Conservation (phyloP, 2,888 invertebrate genomes). For the Phorcus lineatus region DNA sequence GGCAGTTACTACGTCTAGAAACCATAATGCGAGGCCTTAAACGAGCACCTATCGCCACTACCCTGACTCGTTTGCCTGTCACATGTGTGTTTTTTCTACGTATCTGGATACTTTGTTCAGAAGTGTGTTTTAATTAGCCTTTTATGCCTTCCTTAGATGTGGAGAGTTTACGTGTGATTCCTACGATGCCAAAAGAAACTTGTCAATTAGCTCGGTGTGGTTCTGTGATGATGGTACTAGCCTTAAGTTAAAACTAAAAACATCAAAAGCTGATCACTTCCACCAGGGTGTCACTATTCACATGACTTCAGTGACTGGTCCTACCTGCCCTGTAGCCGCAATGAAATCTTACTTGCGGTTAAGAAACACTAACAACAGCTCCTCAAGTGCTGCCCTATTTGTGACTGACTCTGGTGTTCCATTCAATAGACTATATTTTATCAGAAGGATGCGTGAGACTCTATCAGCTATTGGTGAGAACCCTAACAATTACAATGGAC, state of each 20-base stretch:
- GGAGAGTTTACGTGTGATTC: constrained; percentile 26
- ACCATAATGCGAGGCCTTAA: constrained; percentile 22
- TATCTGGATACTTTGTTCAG: constrained; percentile 5
- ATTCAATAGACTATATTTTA: not conserved
- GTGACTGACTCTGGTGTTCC: not conserved
- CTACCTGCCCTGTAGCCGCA: constrained; percentile 26
- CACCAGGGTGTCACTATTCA: not conserved
- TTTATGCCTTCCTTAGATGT: constrained; percentile 31
- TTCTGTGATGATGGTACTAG: too few relatives aligned
- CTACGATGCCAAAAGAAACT: not conserved
- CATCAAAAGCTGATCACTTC: too few relatives aligned
- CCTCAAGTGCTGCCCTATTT: not conserved
- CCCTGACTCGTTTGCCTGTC: constrained; percentile 12
- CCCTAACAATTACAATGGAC: not conserved
- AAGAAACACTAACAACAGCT: not conserved
- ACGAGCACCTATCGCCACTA: not conserved
- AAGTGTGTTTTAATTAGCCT: constrained; percentile 3
- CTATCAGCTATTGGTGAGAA: not conserved
- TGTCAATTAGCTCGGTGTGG: not conserved
- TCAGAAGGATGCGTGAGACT: not conserved
- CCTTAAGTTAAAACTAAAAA: too few relatives aligned
- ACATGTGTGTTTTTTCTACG: constrained; percentile 22
- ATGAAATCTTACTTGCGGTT: constrained; percentile 1
- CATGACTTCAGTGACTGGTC: not conserved
- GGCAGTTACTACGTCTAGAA: not conserved